Evolutionary conservation across 2,888 invertebrate species (phyloP).

Genomic region (Melieria picta): DNA sequence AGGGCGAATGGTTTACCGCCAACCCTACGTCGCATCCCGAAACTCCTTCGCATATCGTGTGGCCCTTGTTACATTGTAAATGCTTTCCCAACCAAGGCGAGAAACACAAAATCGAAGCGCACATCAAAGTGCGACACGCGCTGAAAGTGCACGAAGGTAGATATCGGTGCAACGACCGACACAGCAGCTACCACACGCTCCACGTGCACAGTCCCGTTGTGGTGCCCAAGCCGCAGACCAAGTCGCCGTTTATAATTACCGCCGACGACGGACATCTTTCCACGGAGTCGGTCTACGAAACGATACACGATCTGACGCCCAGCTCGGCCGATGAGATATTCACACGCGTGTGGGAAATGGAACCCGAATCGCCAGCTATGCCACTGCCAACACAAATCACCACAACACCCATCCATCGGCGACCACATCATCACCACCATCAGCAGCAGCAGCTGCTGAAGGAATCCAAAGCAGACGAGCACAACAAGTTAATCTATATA

Average conservation of each 20-base stretch:
- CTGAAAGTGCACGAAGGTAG: slow-evolving; percentile 63
- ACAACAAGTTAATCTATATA: slow-evolving; percentile 51
- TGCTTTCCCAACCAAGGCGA: slow-evolving; percentile 55
- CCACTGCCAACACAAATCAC: slow-evolving; percentile 46
- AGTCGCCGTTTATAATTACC: slow-evolving; percentile 43
- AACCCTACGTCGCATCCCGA: slow-evolving; percentile 12
- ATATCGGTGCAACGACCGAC: slow-evolving; percentile 63
- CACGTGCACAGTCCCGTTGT: slow-evolving; percentile 51
- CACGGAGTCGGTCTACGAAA: slow-evolving; percentile 58
- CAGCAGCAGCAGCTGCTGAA: slow-evolving; percentile 40
- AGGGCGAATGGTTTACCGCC: not conserved
- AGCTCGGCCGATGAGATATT: slow-evolving; percentile 57
- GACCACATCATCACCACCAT: slow-evolving; percentile 44
- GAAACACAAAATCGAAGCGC: slow-evolving; percentile 64
- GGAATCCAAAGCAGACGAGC: slow-evolving; percentile 44
- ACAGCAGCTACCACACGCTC: slow-evolving; percentile 58
- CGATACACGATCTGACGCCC: slow-evolving; percentile 58
- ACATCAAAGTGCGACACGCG: slow-evolving; percentile 62
- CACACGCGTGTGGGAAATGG: slow-evolving; percentile 54
- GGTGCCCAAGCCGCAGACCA: slow-evolving; percentile 43
- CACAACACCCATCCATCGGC: slow-evolving; percentile 43
- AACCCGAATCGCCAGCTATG: slow-evolving; percentile 39
- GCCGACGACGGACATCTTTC: slow-evolving; percentile 42
- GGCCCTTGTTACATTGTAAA: not conserved
- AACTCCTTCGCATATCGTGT: not conserved